These are phyloP conservation scores for Butastur rufipennis DNA, from an alignment of 2,113 vertebrate genomes.

Conservation along the genomic window DNA sequence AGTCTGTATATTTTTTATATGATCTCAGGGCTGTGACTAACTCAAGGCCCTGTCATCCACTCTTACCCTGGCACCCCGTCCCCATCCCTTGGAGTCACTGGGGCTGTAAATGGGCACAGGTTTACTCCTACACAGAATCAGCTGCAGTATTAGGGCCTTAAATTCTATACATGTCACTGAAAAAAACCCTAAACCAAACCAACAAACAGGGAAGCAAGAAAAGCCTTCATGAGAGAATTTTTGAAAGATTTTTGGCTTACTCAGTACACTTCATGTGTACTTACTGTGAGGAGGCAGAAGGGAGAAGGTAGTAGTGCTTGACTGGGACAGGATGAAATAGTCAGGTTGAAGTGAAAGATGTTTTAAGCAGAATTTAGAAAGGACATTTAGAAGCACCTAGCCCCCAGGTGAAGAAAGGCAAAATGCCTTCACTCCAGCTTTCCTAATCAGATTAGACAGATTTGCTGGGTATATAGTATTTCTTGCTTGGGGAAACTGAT, in stretches of 20 bases:
- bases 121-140: background rate
- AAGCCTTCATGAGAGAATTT: background rate
- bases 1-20: background rate
- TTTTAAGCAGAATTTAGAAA: background rate
- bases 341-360: background rate
- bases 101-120: background rate
- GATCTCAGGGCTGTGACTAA: background rate
- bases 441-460: constrained; percentile 17
- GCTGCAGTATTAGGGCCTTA: background rate
- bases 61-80: background rate
- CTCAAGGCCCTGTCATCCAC: background rate
- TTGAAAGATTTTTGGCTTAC: background rate
- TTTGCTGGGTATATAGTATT: background rate
- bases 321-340: background rate
- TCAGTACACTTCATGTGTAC: background rate
- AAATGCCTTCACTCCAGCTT: background rate
- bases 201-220: background rate
- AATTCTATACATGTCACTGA: background rate
- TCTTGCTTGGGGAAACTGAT: constrained; percentile 11
- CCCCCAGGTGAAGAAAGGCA: background rate
- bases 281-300: background rate
- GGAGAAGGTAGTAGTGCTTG: background rate
- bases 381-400: background rate
- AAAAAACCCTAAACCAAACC: background rate
- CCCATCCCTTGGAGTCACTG: background rate